Conservation (phyloP, 2,888 invertebrate species). For the Rhodophaea formosa region DNA sequence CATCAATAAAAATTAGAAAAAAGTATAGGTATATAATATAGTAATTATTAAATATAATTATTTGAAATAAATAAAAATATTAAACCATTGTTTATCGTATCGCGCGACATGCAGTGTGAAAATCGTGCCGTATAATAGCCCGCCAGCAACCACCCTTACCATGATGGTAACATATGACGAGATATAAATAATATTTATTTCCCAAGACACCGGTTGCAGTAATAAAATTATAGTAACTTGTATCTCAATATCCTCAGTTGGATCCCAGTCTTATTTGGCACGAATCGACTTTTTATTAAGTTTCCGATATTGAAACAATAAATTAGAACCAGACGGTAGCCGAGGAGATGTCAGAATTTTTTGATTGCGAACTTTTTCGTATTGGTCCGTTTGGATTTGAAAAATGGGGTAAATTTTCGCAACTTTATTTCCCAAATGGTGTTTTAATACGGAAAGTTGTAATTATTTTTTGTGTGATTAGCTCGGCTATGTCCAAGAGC, state of each 20-base stretch:
- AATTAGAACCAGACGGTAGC: conserved; percentile 18
- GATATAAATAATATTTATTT: conserved; percentile 40
- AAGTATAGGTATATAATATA: too few species aligned
- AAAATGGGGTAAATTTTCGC: conserved; percentile 15
- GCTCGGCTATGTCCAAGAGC: too few species aligned
- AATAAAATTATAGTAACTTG: conserved; percentile 39
- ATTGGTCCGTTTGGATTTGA: conserved; percentile 8
- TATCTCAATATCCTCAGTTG: conserved; percentile 23
- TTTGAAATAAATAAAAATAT: too few species aligned
- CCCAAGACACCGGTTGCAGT: conserved; percentile 25
- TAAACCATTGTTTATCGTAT: too few species aligned
- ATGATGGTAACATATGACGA: conserved; percentile 39
- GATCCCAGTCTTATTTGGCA: conserved; percentile 14
- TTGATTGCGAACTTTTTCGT: conserved; percentile 11
- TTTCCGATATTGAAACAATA: conserved; percentile 24
- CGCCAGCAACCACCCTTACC: conserved; percentile 20
- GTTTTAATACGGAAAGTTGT: not conserved
- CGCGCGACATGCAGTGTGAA: too few species aligned
- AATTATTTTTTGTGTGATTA: not conserved
- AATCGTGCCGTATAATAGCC: not conserved
- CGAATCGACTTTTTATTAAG: conserved; percentile 32
- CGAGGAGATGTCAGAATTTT: conserved; percentile 14
- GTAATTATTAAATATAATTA: too few species aligned
- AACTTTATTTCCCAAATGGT: conserved; percentile 1
- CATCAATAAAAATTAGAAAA: too few species aligned